phyloP scores from a whole-genome alignment of 2,113 vertebrate genomes.

The Aramus guarauna region DNA sequence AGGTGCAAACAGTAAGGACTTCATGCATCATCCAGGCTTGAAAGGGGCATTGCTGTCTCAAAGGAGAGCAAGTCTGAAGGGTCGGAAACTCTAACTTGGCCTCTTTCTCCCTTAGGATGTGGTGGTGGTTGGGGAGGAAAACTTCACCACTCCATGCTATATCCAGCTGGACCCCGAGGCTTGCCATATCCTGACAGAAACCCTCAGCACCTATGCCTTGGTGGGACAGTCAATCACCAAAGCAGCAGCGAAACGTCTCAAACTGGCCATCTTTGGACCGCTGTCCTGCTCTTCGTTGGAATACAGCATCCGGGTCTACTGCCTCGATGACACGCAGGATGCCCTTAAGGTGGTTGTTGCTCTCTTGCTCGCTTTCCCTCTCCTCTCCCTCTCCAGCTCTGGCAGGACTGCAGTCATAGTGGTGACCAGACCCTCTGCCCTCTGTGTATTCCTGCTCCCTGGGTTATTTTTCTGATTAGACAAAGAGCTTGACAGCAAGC shows the following conservation, averaged over 20 bases:
- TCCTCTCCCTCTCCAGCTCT: background rate
- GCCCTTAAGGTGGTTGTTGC: conserved; percentile 84
- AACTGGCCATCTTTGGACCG: conserved; percentile 89
- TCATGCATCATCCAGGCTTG: background rate
- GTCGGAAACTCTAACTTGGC: background rate
- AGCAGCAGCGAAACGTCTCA: conserved; percentile 89
- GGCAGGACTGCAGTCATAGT: background rate
- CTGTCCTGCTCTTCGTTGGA: conserved; percentile 87
- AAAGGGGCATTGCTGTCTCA: background rate
- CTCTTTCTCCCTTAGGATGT: conserved; percentile 78
- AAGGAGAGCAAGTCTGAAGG: background rate
- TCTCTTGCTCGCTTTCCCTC: background rate
- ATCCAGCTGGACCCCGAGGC: conserved; percentile 89
- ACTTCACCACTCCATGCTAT: conserved; percentile 94
- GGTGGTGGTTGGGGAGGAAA: conserved; percentile 91
- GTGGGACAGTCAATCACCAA: conserved; percentile 89
- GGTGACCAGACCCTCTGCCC: background rate
- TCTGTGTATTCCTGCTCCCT: background rate
- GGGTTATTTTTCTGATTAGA: conserved; percentile 8
- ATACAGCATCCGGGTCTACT: conserved; percentile 92
- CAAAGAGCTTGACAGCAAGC: conserved; percentile 25
- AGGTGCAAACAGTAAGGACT: background rate
- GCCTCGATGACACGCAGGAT: conserved; percentile 91
- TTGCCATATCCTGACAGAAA: conserved; percentile 93
- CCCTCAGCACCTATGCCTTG: conserved; percentile 87